Conservation (phyloP, 2,888 invertebrate genomes). For the Apamea crenata region DNA sequence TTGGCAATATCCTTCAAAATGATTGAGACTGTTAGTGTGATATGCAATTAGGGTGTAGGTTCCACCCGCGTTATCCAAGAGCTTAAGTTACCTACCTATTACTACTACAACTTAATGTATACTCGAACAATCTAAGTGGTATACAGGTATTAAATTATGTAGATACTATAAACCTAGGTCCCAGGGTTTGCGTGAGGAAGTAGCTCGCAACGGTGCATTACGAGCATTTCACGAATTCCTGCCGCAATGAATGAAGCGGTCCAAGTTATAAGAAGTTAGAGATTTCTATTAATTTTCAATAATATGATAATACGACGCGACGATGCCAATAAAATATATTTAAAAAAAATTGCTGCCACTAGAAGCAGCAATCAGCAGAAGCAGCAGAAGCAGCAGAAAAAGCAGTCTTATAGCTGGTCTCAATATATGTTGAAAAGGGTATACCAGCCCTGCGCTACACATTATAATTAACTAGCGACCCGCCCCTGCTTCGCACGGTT, state of each 20-base stretch:
- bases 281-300: neutral
- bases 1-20: too few species aligned
- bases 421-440: too few species aligned
- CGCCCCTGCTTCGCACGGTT: too few species aligned
- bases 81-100: neutral
- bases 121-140: neutral
- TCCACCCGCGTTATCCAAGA: too few species aligned
- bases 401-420: neutral
- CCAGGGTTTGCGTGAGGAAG: constrained; percentile 51
- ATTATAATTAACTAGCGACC: neutral
- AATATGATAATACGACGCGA: neutral
- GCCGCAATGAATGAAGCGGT: constrained; percentile 35
- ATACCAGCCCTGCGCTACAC: neutral
- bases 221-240: constrained; percentile 67
- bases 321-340: neutral
- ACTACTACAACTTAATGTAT: neutral
- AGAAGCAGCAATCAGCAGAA: too few species aligned
- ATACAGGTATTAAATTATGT: constrained; percentile 1
- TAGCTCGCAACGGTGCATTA: constrained; percentile 62
- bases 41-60: too few species aligned
- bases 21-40: too few species aligned
- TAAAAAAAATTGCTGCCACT: too few species aligned
- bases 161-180: constrained; percentile 1
- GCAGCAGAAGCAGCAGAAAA: too few species aligned
- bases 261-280: constrained; percentile 20